Conservation (phyloP, 2,888 invertebrate genomes). For the Cephus spinipes region DNA sequence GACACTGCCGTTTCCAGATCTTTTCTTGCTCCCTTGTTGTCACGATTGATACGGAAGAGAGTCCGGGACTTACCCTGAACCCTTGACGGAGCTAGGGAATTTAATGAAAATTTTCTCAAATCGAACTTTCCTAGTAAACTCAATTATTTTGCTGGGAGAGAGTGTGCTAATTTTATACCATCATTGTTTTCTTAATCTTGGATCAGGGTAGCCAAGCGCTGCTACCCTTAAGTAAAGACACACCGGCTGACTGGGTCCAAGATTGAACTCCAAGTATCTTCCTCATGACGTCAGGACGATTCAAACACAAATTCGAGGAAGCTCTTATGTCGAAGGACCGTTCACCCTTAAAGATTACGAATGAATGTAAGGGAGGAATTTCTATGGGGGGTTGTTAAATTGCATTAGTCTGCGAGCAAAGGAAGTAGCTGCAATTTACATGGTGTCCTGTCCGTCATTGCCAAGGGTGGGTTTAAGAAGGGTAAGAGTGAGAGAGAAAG, state of each 20-base stretch:
- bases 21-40: neutral
- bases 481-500: neutral
- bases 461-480: neutral
- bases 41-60: neutral
- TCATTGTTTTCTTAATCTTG: neutral
- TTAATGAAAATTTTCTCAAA: neutral
- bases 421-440: constrained; percentile 37
- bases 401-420: constrained; percentile 26
- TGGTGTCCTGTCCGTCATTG: constrained; percentile 23
- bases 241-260: neutral
- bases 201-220: neutral
- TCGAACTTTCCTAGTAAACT: neutral
- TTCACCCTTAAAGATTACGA: neutral
- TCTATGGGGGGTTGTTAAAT: constrained; percentile 27
- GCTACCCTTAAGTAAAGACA: neutral
- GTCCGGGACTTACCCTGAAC: neutral
- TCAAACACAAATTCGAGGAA: neutral
- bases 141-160: neutral
- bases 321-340: neutral
- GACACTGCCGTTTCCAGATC: neutral
- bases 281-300: neutral
- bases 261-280: neutral
- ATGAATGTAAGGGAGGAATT: neutral
- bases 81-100: neutral
- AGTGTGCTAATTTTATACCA: neutral